phyloP scores from a whole-genome alignment of 2,888 invertebrate genomes.

The Oligia latruncula region DNA sequence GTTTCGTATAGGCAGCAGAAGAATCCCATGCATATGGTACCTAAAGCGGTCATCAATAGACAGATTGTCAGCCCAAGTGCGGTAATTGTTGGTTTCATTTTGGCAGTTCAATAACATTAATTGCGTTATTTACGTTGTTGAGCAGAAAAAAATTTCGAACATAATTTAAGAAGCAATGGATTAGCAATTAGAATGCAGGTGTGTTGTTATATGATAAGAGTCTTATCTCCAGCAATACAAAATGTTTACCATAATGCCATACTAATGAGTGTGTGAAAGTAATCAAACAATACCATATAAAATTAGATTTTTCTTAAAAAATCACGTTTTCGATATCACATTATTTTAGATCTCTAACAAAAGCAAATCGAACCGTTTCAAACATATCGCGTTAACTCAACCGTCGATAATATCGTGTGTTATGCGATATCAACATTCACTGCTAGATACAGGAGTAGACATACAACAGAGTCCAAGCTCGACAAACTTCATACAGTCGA shows the following conservation, averaged over 20 bases:
- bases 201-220: not conserved
- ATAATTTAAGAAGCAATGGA: not conserved
- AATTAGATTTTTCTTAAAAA: not conserved
- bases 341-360: not conserved
- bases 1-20: not conserved
- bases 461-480: not conserved
- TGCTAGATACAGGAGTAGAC: not conserved
- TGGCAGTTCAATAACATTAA: not conserved
- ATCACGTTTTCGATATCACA: not conserved
- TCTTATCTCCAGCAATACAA: not conserved
- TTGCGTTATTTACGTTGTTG: not conserved
- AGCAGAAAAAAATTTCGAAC: not conserved
- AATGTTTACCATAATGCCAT: too few relatives aligned
- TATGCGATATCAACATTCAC: constrained; percentile 3
- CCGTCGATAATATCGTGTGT: not conserved
- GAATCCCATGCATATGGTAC: not conserved
- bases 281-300: not conserved
- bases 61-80: not conserved
- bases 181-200: not conserved
- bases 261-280: not conserved
- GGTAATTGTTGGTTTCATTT: not conserved
- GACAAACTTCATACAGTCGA: not conserved
- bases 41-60: not conserved
- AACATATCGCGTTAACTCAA: constrained; percentile 7
- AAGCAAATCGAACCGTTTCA: constrained; percentile 13